These are phyloP conservation scores for Itoplectis maculator DNA, from an alignment of 2,888 invertebrate species.

Conservation along the genomic window DNA sequence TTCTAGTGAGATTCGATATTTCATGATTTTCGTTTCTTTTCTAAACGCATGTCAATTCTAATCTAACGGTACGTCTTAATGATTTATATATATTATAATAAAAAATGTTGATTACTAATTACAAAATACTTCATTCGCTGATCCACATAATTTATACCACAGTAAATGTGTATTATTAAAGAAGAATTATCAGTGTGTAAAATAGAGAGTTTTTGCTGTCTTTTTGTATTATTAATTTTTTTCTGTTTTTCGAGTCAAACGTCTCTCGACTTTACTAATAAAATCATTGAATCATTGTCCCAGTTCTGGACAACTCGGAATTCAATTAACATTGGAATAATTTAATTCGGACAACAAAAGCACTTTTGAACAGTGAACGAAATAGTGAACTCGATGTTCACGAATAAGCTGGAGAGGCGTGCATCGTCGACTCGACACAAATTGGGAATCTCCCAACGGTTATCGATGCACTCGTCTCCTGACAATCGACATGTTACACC, in stretches of 20 bases:
- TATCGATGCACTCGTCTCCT: slow-evolving; percentile 25
- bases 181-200: slow-evolving; percentile 61
- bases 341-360: slow-evolving; percentile 13
- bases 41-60: slow-evolving; percentile 52
- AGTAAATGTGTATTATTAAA: slow-evolving; percentile 73
- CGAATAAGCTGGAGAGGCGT: slow-evolving; percentile 30
- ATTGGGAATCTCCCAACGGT: slow-evolving; percentile 52
- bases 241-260: slow-evolving; percentile 13
- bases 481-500: slow-evolving; percentile 33
- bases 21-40: slow-evolving; percentile 39
- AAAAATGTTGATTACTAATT: slow-evolving; percentile 68
- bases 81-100: slow-evolving; percentile 52
- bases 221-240: slow-evolving; percentile 20
- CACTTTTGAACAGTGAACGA: slow-evolving; percentile 9
- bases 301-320: slow-evolving; percentile 1
- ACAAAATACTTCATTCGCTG: slow-evolving; percentile 73
- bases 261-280: slow-evolving; percentile 1
- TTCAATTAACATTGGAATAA: slow-evolving; percentile 12
- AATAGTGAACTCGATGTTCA: slow-evolving; percentile 15
- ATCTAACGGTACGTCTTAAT: slow-evolving; percentile 53
- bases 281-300: slow-evolving; percentile 12
- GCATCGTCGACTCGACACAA: slow-evolving; percentile 4
- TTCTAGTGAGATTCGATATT: slow-evolving; percentile 76
- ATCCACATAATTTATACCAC: slow-evolving; percentile 53
- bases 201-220: slow-evolving; percentile 48